These are phyloP conservation scores for Odontothrips loti DNA, from an alignment of 2,888 invertebrate species.

Conservation along the genomic window DNA sequence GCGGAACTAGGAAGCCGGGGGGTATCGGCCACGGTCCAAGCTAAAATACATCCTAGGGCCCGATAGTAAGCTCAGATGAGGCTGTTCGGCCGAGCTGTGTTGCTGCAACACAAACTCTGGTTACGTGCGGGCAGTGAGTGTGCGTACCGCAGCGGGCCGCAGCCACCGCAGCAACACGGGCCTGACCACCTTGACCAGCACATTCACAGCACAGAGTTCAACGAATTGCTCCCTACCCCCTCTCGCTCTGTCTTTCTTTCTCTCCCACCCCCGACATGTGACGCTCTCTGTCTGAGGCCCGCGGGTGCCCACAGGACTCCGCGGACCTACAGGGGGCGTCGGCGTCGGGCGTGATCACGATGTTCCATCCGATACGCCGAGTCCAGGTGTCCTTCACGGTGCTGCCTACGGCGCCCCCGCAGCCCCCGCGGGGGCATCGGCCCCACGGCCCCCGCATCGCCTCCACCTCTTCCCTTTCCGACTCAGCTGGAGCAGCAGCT, in stretches of 20 bases:
- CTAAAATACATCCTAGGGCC: too few species aligned
- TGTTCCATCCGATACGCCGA: neutral
- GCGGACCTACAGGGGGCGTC: neutral
- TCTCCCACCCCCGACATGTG: neutral
- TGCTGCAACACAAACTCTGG: too few species aligned
- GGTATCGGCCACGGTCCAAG: too few species aligned
- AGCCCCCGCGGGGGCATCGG: neutral
- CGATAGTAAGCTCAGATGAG: too few species aligned
- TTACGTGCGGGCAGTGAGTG: too few species aligned
- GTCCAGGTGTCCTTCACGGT: neutral
- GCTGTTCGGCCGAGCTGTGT: too few species aligned
- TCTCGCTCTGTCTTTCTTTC: neutral
- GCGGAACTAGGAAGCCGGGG: too few species aligned
- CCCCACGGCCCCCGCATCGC: neutral
- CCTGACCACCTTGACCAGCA: slow-evolving; percentile 22
- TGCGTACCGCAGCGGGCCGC: neutral
- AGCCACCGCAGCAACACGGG: neutral
- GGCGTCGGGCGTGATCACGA: neutral
- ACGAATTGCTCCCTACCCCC: neutral
- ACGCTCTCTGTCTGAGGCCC: too few species aligned
- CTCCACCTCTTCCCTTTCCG: neutral
- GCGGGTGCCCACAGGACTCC: neutral
- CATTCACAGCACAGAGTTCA: neutral
- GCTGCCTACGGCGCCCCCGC: neutral
- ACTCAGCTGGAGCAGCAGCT: neutral